Evolutionary conservation across 2,888 invertebrate species (phyloP), one percentile per base, ranked within the genome.

Genomic region (Cabera pusaria): DNA sequence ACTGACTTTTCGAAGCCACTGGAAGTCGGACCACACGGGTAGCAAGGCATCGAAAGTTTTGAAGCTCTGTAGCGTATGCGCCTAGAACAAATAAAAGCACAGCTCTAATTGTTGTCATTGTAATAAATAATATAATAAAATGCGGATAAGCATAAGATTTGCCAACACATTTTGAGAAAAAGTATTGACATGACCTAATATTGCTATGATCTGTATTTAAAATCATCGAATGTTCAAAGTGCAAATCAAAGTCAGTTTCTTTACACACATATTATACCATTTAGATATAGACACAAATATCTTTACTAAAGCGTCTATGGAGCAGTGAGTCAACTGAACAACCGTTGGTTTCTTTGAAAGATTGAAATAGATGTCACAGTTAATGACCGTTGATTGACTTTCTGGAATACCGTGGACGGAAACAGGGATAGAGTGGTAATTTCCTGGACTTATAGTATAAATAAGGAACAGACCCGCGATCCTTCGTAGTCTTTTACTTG

Each of bases 81-180:
- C 73, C 87, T 88, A 76, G 16, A 86, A 86, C 79, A 78, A 78
- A n/a, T n/a, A n/a, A n/a, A n/a, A n/a, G n/a, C n/a, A n/a, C n/a
- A n/a, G n/a, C n/a, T n/a, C n/a, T n/a, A n/a, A n/a, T n/a, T n/a
- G n/a, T n/a, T n/a, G n/a, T n/a, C n/a, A n/a, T n/a, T n/a, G n/a
- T n/a, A n/a, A n/a, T n/a, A n/a, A n/a, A n/a, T n/a, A n/a, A n/a
- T n/a, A n/a, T n/a, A n/a, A n/a, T n/a, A n/a, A n/a, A n/a, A n/a
- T n/a, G n/a, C n/a, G n/a, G n/a, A n/a, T n/a, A n/a, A n/a, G n/a
- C n/a, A n/a, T n/a, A n/a, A n/a, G n/a, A n/a, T n/a, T n/a, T n/a
- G n/a, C n/a, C n/a, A n/a, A n/a, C n/a, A n/a, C n/a, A n/a, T n/a
- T n/a, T n/a, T n/a, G n/a, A n/a, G n/a, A n/a, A n/a, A n/a, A n/a